Evolutionary conservation across 2,113 vertebrate species (phyloP).

Genomic region (Leuciscus idus): DNA sequence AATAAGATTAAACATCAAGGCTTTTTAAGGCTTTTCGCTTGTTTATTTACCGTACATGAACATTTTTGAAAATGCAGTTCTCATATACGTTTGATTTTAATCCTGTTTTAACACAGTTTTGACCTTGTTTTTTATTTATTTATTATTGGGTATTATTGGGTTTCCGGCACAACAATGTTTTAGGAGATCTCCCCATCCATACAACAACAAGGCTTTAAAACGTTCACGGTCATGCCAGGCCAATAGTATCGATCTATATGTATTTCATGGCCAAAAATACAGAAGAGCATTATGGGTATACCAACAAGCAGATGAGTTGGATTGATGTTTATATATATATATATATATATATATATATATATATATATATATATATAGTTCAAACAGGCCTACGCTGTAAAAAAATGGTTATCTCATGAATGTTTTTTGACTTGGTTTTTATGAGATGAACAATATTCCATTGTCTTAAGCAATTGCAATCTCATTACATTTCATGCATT

Average conservation of each 20-base stretch:
- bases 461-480: too few species aligned
- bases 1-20: not conserved
- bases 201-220: not conserved
- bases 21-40: not conserved
- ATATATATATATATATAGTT: not conserved
- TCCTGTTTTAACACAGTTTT: not conserved
- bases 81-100: not conserved
- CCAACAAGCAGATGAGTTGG: not conserved
- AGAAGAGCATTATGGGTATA: not conserved
- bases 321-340: not conserved
- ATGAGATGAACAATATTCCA: not conserved
- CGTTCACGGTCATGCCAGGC: not conserved
- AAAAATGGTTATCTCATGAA: not conserved
- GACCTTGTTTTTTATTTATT: too few species aligned
- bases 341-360: not conserved
- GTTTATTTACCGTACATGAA: not conserved
- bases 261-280: not conserved
- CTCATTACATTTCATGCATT: not conserved
- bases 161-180: too few species aligned
- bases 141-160: too few species aligned
- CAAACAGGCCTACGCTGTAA: not conserved
- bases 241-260: not conserved
- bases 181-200: not conserved
- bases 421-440: not conserved
- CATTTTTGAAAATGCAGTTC: not conserved